phyloP scores from a whole-genome alignment of 2,888 invertebrate genomes.

The Philaethria dido region DNA sequence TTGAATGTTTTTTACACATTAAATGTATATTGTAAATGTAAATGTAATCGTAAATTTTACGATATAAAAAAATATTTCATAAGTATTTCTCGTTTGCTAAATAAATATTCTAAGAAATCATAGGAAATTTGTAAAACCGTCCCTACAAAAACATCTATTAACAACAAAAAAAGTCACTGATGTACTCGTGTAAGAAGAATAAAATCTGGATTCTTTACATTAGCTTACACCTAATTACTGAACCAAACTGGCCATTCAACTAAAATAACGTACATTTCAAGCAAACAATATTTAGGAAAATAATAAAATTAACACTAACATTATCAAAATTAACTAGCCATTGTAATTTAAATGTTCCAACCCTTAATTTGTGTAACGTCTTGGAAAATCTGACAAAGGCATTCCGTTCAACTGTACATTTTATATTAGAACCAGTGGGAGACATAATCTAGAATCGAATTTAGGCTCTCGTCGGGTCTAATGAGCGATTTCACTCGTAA shows the following conservation, averaged over 20 bases:
- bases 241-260: background rate
- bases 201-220: too few relatives aligned
- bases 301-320: background rate
- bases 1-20: too few relatives aligned
- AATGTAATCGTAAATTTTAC: too few relatives aligned
- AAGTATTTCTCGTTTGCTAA: too few relatives aligned
- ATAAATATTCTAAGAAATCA: too few relatives aligned
- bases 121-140: too few relatives aligned
- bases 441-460: conserved; percentile 42
- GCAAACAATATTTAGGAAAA: background rate
- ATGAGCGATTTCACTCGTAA: conserved; percentile 46
- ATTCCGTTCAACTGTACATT: conserved; percentile 14
- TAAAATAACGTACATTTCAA: background rate
- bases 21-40: too few relatives aligned
- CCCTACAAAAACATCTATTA: too few relatives aligned
- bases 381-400: conserved; percentile 22
- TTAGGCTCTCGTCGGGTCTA: conserved; percentile 30
- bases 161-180: too few relatives aligned
- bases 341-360: background rate
- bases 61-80: too few relatives aligned
- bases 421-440: conserved; percentile 23
- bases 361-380: conserved; percentile 5
- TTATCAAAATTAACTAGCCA: background rate
- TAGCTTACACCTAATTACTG: too few relatives aligned
- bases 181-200: too few relatives aligned